Percentiles rank a stretch among this genome's conserved stretches.
These are phyloP conservation scores for Idaea aversata DNA, from an alignment of 2,888 invertebrate species.

Conservation along the genomic window DNA sequence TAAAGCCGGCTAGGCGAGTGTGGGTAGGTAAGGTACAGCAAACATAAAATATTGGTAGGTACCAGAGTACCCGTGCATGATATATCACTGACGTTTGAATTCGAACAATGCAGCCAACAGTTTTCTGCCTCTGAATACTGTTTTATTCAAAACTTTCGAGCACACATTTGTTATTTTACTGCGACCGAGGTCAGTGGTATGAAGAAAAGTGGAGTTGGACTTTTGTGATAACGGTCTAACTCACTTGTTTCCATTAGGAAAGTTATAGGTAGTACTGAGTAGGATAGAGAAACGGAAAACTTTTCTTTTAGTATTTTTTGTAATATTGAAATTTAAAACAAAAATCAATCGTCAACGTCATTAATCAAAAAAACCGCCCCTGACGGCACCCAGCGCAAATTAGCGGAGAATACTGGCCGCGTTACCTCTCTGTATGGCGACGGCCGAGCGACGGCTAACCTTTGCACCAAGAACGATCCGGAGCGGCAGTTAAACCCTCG, in stretches of 20 bases:
- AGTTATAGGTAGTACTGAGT: not conserved
- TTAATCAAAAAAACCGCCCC: too few species aligned
- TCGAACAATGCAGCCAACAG: slow-evolving; percentile 42
- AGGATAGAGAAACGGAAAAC: too few species aligned
- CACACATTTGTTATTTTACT: slow-evolving; percentile 30
- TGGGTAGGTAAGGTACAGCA: slow-evolving; percentile 34
- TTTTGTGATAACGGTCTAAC: not conserved
- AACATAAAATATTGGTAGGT: slow-evolving; percentile 62
- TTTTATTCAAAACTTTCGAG: slow-evolving; percentile 34
- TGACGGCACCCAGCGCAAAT: too few species aligned
- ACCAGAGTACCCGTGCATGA: slow-evolving; percentile 55
- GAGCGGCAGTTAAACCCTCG: too few species aligned
- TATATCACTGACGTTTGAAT: slow-evolving; percentile 54
- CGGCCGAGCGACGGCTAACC: too few species aligned
- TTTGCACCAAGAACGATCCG: too few species aligned
- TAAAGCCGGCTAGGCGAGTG: slow-evolving; percentile 27
- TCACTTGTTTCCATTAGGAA: not conserved
- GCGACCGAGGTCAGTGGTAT: slow-evolving; percentile 8
- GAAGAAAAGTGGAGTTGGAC: not conserved
- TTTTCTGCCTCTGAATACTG: slow-evolving; percentile 20
- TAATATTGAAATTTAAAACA: too few species aligned
- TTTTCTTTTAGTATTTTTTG: too few species aligned
- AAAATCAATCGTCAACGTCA: too few species aligned
- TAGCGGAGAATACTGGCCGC: too few species aligned
- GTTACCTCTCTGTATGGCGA: too few species aligned